Percentiles rank a stretch among this genome's conserved stretches.
phyloP scores from a whole-genome alignment of 2,888 invertebrate species.

The Habroteleia sp. region DNA sequence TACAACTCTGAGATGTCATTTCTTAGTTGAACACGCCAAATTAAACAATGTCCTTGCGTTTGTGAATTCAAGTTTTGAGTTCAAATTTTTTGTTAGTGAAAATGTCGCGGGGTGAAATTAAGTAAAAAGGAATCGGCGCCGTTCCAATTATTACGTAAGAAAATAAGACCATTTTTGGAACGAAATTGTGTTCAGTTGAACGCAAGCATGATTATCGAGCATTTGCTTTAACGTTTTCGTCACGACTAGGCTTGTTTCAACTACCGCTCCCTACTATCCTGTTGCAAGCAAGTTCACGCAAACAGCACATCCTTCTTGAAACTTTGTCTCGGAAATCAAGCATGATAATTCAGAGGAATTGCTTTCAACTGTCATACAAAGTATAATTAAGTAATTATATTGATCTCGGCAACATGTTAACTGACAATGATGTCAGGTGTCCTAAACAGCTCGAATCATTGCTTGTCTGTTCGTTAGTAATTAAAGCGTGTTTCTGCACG shows the following conservation, averaged over 20 bases:
- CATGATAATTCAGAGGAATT: constrained; percentile 36
- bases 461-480: constrained; percentile 3
- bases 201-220: background rate
- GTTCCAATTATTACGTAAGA: background rate
- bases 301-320: constrained; percentile 27
- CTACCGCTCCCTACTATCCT: constrained; percentile 13
- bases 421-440: background rate
- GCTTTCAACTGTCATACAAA: constrained; percentile 37
- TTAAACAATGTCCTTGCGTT: background rate
- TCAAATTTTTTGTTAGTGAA: background rate
- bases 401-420: constrained; percentile 20
- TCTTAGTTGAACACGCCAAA: background rate
- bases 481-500: too few species aligned
- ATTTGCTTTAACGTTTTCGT: constrained; percentile 19
- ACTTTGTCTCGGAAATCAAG: constrained; percentile 38
- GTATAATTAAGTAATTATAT: constrained; percentile 54
- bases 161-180: background rate
- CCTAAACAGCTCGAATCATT: constrained; percentile 7
- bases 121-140: constrained; percentile 1
- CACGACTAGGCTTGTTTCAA: background rate
- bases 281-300: constrained; percentile 37
- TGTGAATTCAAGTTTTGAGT: background rate
- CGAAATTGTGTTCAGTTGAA: background rate
- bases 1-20: background rate
- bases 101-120: constrained; percentile 1